Base-by-base conservation (phyloP, 2,888 invertebrate species). In the Stratiomys singularior region DNA sequence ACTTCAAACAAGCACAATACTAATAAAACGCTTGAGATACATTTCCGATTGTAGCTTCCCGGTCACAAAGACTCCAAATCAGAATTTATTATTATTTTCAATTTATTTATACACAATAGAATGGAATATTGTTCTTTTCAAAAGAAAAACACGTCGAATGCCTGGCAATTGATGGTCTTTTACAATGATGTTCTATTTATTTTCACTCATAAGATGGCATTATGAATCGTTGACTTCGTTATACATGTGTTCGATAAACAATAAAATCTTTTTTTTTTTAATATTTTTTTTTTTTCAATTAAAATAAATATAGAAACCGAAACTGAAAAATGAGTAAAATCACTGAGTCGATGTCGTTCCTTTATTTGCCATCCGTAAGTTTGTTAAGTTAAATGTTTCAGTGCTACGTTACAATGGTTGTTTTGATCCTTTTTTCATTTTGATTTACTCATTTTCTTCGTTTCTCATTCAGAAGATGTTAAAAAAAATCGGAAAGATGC, bases 101-200 rank as follows among this genome's bases (percentile, higher is more conserved):
- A 21, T 60, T 60, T 60, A 60, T 60, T 60, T 23, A 37, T 37
- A 37, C 37, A 60, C 60, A 60, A 11, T 60, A 60, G 25, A 60
- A 60, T 60, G 60, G 60, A 60, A 60, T 60, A 60, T 60, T 25
- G 21, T 60, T 60, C 60, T 11, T 60, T 60, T 60, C 11, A 46
- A 67, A 72, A 72, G 52, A 30, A 72, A 72, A 72, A 72, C 56
- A 72, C 37, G 18, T 56, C 11, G 25, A 58, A 58, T 74, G 30
- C 74, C 74, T 74, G 74, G 74, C 74, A 74, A 58, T 58, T 74
- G 74, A 44, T 74, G 74, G 74, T 74, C 74, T 74, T 74, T 74
- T 74, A 74, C 74, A 74, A 74, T 37, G 74, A 74, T 21, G 56
- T 60, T 25, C 30, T 74, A 30, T 60, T 74, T 60, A 56, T 72